Evolutionary conservation across 2,113 vertebrate species (phyloP), one percentile per base, ranked within the genome.

Genomic region (Paedocypris sp.): DNA sequence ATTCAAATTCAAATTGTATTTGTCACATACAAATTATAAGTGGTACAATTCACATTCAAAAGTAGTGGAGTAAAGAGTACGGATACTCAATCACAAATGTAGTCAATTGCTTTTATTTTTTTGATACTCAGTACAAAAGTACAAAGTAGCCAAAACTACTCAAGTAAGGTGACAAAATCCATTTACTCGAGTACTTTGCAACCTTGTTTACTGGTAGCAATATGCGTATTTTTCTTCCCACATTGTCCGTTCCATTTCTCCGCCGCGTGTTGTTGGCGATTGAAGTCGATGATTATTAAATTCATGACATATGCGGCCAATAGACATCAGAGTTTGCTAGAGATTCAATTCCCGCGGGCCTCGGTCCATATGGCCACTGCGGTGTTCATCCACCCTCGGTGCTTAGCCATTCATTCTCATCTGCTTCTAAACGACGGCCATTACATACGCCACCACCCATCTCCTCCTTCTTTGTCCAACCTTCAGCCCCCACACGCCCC

Each of bases 371-470:
- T 64, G 62, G 39, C 7, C 23, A 54, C 50, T 16, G 50, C 32
- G 18, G 45, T 46, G 39, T 64, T 33, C 42, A 19, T 57, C 51
- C 33, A 28, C 50, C 35, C 42, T 39, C 53, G 23, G 48, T 28
- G 41, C 32, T 45, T 35, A 36, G 32, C 35, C 39, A 47, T 60
- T 69, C 33, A 18, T 69, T 29, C 36, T 64, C 51, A 69, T 68
- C 61, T 59, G 60, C 53, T 68, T 25, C 35, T 47, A 63, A 51
- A 28, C 52, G 66, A 64, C 60, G 60, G 39, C 52, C 52, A 49
- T 52, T 64, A 58, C 11, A n/a, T 13, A 28, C 15, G 5, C 3
- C 36, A 11, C 35, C 29, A 48, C 46, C 52, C 39, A 13, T 23
- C 60, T 46, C 51, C 35, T 20, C 56, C 52, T 25, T 42, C 49